Conservation (phyloP, 2,888 invertebrate species). For the Heteromurus nitidus region DNA sequence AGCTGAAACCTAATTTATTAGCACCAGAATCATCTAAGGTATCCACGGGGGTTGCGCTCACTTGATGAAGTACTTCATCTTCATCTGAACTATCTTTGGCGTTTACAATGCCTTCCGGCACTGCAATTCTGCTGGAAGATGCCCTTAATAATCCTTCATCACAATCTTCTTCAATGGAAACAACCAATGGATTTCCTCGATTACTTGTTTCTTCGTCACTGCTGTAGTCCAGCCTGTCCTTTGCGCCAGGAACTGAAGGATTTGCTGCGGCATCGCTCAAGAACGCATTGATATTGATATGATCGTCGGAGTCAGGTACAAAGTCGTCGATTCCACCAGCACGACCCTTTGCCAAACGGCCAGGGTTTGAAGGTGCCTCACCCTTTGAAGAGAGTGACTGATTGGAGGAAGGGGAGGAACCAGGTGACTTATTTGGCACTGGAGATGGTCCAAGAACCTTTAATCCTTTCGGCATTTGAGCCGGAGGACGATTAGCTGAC, state of each 20-base stretch:
- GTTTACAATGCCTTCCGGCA: conserved; percentile 27
- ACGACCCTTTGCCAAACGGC: no score
- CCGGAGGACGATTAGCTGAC: conserved; percentile 44
- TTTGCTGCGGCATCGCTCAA: conserved; percentile 58
- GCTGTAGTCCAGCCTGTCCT: conserved; percentile 31
- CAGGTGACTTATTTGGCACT: conserved; percentile 57
- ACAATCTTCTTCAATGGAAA: conserved; percentile 89
- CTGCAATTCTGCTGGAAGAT: conserved; percentile 30
- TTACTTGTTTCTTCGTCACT: conserved; percentile 77
- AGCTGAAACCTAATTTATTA: conserved; percentile 62
- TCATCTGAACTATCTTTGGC: conserved; percentile 55
- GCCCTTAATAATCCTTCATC: conserved; percentile 79
- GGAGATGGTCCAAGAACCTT: conserved; percentile 46
- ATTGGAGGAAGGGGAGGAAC: conserved; percentile 24
- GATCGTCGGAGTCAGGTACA: conserved; percentile 81
- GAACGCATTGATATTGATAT: conserved; percentile 65
- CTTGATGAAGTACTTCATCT: conserved; percentile 45
- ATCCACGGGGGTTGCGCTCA: conserved; percentile 13
- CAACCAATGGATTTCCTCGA: conserved; percentile 86
- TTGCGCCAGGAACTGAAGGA: conserved; percentile 72
- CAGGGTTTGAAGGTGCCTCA: conserved; percentile 21
- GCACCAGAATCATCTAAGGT: conserved; percentile 26
- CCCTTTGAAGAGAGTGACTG: conserved; percentile 21
- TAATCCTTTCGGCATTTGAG: conserved; percentile 39
- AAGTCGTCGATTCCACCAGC: conserved; percentile 82